Percentiles rank a stretch among this genome's conserved stretches.
phyloP scores from a whole-genome alignment of 92 coral and sea anemone species.

The Porites evermanni region DNA sequence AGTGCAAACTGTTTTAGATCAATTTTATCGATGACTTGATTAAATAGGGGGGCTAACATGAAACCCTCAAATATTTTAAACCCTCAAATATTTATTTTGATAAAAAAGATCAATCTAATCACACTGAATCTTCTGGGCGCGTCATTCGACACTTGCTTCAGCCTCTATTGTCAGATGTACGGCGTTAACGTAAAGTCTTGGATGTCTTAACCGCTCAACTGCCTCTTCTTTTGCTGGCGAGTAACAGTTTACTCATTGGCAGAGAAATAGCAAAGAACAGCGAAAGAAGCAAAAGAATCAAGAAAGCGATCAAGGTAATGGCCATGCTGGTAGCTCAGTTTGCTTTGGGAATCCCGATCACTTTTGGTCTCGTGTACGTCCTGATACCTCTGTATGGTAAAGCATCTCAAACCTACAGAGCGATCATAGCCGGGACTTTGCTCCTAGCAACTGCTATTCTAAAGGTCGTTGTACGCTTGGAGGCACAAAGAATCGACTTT shows the following conservation, averaged over 20 bases:
- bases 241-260: too few species aligned
- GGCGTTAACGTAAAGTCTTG: conserved; percentile 45
- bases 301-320: not conserved
- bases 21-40: not conserved
- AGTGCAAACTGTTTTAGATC: too few species aligned
- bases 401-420: not conserved
- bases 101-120: conserved; percentile 58
- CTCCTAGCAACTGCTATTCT: conserved; percentile 48
- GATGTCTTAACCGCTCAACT: conserved; percentile 53
- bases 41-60: not conserved
- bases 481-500: conserved; percentile 24
- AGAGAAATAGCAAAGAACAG: too few species aligned
- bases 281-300: too few species aligned
- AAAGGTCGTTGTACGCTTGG: conserved; percentile 51
- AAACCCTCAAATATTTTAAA: conserved; percentile 25
- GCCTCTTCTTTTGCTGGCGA: conserved; percentile 22
- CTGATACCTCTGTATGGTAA: not conserved
- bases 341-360: conserved; percentile 2
- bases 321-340: conserved; percentile 37
- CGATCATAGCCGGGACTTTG: not conserved
- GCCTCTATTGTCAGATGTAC: conserved; percentile 53
- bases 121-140: conserved; percentile 57
- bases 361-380: not conserved
- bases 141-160: conserved; percentile 53
- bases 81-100: conserved; percentile 18